A percentile compares a stretch with the other conserved stretches of the same genome.
Evolutionary conservation across 2,888 invertebrate genomes (phyloP).

Genomic region (Camponotus fellah): DNA sequence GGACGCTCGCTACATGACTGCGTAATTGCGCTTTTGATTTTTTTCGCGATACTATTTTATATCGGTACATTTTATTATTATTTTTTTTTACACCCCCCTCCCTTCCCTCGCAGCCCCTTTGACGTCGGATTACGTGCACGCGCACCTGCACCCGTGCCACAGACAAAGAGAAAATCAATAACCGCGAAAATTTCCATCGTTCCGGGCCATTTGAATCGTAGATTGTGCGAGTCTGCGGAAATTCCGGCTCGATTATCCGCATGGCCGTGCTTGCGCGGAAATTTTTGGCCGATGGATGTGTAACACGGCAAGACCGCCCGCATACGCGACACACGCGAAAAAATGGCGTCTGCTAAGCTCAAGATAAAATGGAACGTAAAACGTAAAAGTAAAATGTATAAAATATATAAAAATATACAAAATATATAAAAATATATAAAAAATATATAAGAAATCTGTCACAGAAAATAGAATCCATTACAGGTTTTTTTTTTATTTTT

Average conservation of each 20-base stretch:
- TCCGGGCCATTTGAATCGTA: constrained; percentile 76
- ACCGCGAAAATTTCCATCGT: constrained; percentile 79
- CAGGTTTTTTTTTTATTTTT: too few species aligned
- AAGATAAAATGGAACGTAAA: not conserved
- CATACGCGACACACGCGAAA: constrained; percentile 34
- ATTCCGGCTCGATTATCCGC: constrained; percentile 80
- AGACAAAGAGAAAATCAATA: constrained; percentile 75
- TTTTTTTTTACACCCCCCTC: constrained; percentile 34
- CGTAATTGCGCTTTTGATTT: constrained; percentile 58
- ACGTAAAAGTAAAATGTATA: not conserved
- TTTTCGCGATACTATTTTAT: constrained; percentile 48
- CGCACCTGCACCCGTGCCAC: constrained; percentile 71
- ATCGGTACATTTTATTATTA: constrained; percentile 14
- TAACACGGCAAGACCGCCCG: constrained; percentile 23
- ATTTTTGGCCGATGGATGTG: constrained; percentile 64
- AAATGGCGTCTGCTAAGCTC: constrained; percentile 8
- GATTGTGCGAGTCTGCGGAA: constrained; percentile 74
- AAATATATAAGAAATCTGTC: not conserved
- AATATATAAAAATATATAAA: not conserved
- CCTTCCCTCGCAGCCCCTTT: constrained; percentile 11
- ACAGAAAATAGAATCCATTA: not conserved
- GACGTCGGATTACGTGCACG: constrained; percentile 66
- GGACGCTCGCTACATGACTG: constrained; percentile 11
- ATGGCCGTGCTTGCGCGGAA: constrained; percentile 71
- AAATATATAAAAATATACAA: not conserved